Base-by-base conservation (phyloP, 2,888 invertebrate species). In the Drosophila stalkeri region DNA sequence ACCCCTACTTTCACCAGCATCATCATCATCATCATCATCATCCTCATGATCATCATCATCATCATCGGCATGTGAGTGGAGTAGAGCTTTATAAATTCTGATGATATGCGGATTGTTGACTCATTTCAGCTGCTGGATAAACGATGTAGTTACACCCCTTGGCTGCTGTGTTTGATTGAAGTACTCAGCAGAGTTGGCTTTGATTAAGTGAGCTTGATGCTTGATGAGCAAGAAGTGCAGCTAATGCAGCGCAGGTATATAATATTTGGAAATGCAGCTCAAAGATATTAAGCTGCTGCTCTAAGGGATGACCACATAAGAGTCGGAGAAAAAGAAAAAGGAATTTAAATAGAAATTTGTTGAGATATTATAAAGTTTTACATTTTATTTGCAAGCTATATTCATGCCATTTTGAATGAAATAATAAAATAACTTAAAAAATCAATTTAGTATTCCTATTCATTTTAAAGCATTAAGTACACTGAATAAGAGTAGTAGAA, bases 71-170 rank as follows among this genome's bases (percentile, higher is more conserved):
- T 52, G 18, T 55, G 37, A 35, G 60, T 41, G 61, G 59, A 51
- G 18, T 49, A 64, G 69, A 66, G 84, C 77, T 82, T 80, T 81
- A 84, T 83, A 81, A 74, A 84, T 84, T 80, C 67, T 81, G 81
- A 83, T 86, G 76, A 78, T 80, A 80, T 76, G 68, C 72, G 75
- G 55, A 54, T 75, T 77, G 72, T n/a, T 61, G 56, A 49, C 70
- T 64, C 55, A 46, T 69, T 64, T 74, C 12, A 33, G 23, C 20
- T 35, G 39, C 46, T 67, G 37, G 60, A 46, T 63, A 77, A 63
- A 51, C 63, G 51, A 1, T 37, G 37, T 37, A 37, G 37, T 14
- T 37, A 14, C 37, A 37, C 23, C 46, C 60, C 54, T 54, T 44
- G 12, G 49, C 18, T 44, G 20, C 44, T 44, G n/a, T 18, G 14